Percentiles rank a stretch among this genome's conserved stretches.
These are phyloP conservation scores for Magallana angulata DNA, from an alignment of 1,140 invertebrate species.

Conservation along the genomic window DNA sequence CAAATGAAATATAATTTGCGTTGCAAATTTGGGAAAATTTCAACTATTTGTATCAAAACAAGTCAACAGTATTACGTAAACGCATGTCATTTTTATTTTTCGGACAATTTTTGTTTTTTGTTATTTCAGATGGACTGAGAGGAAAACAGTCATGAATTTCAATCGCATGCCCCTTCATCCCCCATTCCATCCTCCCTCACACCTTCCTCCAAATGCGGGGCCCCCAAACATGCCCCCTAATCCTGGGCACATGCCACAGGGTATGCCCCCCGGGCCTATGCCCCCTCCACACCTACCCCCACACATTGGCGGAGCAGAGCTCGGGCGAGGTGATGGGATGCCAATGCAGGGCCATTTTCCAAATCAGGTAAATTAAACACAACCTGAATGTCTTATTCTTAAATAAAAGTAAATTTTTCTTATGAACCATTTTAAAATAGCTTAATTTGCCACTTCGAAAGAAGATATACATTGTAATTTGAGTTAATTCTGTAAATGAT, in stretches of 20 bases:
- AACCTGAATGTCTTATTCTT: background rate
- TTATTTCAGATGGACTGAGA: background rate
- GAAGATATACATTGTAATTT: background rate
- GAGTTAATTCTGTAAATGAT: background rate
- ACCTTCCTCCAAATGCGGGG: background rate
- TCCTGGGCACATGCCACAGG: constrained; percentile 13
- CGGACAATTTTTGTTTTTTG: background rate
- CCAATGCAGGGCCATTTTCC: constrained; percentile 5
- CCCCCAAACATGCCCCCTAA: constrained; percentile 11
- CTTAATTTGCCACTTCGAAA: background rate
- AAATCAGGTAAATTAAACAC: constrained; percentile 9
- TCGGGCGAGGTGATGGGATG: constrained; percentile 8
- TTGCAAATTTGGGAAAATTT: no score
- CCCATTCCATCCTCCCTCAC: background rate
- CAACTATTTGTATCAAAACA: no score
- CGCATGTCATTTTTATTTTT: background rate
- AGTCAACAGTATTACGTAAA: no score
- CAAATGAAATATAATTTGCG: no score
- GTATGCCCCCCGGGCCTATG: background rate
- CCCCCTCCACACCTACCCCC: background rate
- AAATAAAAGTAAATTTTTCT: background rate
- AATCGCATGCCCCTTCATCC: constrained; percentile 23
- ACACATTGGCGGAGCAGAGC: constrained; percentile 6
- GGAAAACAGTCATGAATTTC: constrained; percentile 12
- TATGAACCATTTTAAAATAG: background rate